These are phyloP conservation scores for Oncorhynchus masou DNA, from an alignment of 2,113 vertebrate species.

Conservation along the genomic window DNA sequence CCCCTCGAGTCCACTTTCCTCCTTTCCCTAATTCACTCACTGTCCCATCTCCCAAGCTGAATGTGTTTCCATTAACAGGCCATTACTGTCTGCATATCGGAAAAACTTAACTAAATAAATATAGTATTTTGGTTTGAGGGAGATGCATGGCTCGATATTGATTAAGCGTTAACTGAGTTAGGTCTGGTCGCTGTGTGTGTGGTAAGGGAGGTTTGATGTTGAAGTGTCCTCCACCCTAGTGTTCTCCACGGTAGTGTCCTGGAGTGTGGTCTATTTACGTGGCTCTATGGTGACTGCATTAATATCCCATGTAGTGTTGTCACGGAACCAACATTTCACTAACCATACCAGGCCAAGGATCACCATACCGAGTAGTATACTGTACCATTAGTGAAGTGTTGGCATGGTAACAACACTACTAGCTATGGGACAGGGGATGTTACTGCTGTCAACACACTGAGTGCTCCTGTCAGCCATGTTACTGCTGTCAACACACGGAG, in stretches of 20 bases:
- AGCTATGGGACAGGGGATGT: too few relatives aligned
- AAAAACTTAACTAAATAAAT: conserved; percentile 49
- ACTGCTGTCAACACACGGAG: too few relatives aligned
- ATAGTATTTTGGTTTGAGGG: conserved; percentile 38
- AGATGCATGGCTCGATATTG: conserved; percentile 54
- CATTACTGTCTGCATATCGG: conserved; percentile 9
- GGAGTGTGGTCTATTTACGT: conserved; percentile 1
- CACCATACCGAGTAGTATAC: too few relatives aligned
- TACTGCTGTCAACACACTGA: too few relatives aligned
- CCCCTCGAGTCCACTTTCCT: not conserved
- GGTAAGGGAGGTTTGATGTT: not conserved
- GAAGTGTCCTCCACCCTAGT: not conserved
- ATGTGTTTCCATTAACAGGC: conserved; percentile 16
- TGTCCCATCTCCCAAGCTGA: not conserved
- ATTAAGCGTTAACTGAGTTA: conserved; percentile 54
- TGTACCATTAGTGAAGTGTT: too few relatives aligned
- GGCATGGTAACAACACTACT: too few relatives aligned
- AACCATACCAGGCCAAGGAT: too few relatives aligned
- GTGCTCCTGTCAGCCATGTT: too few relatives aligned
- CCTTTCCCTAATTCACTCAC: not conserved
- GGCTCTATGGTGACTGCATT: not conserved
- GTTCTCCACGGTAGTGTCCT: not conserved
- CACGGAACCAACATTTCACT: too few relatives aligned
- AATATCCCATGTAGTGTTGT: not conserved
- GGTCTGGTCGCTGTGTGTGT: not conserved